These are phyloP conservation scores for Andrena praecox DNA, from an alignment of 2,888 invertebrate genomes.

Conservation along the genomic window DNA sequence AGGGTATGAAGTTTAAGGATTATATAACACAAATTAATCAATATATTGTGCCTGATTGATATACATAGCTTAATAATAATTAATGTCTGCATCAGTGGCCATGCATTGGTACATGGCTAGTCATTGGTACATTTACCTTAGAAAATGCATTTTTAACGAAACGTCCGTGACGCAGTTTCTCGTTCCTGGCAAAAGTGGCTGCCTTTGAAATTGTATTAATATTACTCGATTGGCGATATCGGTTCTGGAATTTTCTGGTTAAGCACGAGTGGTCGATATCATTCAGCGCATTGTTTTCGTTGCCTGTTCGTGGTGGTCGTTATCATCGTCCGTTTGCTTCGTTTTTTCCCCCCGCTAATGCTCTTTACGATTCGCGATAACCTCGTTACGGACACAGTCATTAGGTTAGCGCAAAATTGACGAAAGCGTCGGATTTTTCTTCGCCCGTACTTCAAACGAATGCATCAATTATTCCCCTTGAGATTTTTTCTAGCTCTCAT, in stretches of 20 bases:
- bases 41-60: no score
- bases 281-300: conserved; percentile 8
- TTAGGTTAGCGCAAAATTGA: neutral
- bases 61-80: no score
- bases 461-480: neutral
- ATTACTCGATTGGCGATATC: neutral
- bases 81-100: no score
- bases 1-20: no score
- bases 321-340: neutral
- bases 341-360: neutral
- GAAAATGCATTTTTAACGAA: neutral
- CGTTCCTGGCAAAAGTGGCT: neutral
- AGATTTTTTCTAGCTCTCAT: neutral
- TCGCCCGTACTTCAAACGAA: neutral
- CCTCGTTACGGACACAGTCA: neutral
- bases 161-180: neutral
- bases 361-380: conserved; percentile 5
- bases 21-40: no score
- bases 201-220: neutral
- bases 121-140: no score
- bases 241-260: conserved; percentile 3
- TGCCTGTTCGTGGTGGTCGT: neutral
- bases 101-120: no score
- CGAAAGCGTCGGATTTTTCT: neutral
- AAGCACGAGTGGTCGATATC: neutral